These are phyloP conservation scores for Sus cebifrons DNA, from an alignment of 2,797 vertebrate species.

Conservation along the genomic window DNA sequence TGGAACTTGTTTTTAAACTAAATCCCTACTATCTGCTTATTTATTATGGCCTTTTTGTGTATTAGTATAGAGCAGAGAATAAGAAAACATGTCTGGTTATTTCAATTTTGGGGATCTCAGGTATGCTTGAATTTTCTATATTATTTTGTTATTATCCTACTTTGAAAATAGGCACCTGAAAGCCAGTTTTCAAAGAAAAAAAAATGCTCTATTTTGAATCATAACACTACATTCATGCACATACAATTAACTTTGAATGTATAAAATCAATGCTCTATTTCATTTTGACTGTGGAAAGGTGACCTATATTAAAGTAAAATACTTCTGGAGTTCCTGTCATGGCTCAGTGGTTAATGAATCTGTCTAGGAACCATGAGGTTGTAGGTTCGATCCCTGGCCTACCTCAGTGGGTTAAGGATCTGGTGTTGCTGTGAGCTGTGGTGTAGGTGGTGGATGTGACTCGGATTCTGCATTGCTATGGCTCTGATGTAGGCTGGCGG, in stretches of 20 bases:
- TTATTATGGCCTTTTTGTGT: background rate
- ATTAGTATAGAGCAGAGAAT: background rate
- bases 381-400: too few relatives aligned
- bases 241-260: slow-evolving; percentile 16
- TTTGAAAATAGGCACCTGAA: slow-evolving; percentile 27
- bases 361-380: too few relatives aligned
- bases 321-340: background rate
- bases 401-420: too few relatives aligned
- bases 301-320: slow-evolving; percentile 46
- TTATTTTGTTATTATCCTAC: slow-evolving; percentile 16
- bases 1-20: slow-evolving; percentile 49
- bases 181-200: slow-evolving; percentile 34
- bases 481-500: too few relatives aligned
- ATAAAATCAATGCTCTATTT: slow-evolving; percentile 48
- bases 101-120: slow-evolving; percentile 17
- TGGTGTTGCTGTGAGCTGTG: too few relatives aligned
- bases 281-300: slow-evolving; percentile 21
- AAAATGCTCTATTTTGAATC: slow-evolving; percentile 30
- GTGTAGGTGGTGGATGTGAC: too few relatives aligned
- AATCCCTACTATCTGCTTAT: slow-evolving; percentile 22
- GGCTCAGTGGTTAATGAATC: too few relatives aligned
- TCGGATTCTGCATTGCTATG: too few relatives aligned
- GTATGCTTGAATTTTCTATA: slow-evolving; percentile 10
- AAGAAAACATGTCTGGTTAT: slow-evolving; percentile 19
- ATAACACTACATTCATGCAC: slow-evolving; percentile 31